A percentile compares a stretch with the other conserved stretches of the same genome.
Evolutionary conservation across 2,113 vertebrate genomes (phyloP).

Genomic region (Ahaetulla prasina): DNA sequence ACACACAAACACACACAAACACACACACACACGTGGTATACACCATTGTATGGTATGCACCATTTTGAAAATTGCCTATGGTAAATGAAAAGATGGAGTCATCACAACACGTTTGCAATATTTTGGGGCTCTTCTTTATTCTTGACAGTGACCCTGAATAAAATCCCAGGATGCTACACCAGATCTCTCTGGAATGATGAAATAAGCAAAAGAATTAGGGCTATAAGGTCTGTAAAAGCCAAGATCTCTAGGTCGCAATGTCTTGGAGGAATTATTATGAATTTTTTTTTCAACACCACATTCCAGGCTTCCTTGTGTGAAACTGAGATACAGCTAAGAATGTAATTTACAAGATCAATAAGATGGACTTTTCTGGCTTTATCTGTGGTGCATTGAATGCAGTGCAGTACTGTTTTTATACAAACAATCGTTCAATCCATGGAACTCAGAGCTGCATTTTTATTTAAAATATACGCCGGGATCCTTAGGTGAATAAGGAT

Average conservation of each 20-base stretch:
- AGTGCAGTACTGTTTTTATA: background rate
- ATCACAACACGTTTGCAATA: background rate
- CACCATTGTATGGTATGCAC: too few species aligned
- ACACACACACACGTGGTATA: too few species aligned
- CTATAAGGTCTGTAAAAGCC: background rate
- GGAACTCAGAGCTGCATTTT: background rate
- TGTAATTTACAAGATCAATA: background rate
- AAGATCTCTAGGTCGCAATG: background rate
- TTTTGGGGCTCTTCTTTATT: background rate
- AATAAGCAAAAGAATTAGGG: background rate
- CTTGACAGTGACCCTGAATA: background rate
- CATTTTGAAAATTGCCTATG: background rate
- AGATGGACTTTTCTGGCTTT: background rate
- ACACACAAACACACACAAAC: too few species aligned
- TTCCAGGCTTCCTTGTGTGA: background rate
- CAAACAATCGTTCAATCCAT: background rate
- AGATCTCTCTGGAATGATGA: background rate
- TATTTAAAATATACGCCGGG: background rate
- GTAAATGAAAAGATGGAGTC: background rate
- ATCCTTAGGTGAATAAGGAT: background rate
- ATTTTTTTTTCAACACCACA: background rate
- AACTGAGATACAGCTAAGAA: background rate
- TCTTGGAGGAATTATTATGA: background rate
- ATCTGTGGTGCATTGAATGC: background rate
- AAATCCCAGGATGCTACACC: background rate